These are phyloP conservation scores for Macrostomum lignano DNA, from an alignment of 1,140 invertebrate genomes.

Conservation along the genomic window DNA sequence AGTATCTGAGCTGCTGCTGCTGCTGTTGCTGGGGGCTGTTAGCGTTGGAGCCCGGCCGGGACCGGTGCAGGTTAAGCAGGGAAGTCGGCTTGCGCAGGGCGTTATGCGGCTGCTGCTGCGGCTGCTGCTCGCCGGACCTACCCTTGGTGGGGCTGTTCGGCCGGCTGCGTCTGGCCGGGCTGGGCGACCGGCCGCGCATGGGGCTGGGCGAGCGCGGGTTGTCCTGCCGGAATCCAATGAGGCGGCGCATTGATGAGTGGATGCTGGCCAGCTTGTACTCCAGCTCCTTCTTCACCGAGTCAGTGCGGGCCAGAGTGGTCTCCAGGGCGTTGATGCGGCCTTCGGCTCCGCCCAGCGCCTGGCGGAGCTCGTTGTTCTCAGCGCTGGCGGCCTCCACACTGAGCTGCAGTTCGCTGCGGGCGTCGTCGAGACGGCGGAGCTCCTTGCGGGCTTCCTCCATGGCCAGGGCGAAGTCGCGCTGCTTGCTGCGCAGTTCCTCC, in stretches of 20 bases:
- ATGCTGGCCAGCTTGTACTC: constrained; percentile 54
- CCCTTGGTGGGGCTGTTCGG: constrained; percentile 24
- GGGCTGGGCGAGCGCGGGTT: constrained; percentile 12
- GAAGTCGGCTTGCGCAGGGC: too few species aligned
- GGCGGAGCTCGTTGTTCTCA: constrained; percentile 49
- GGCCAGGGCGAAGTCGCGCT: constrained; percentile 24
- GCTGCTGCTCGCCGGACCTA: too few species aligned
- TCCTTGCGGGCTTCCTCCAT: constrained; percentile 21
- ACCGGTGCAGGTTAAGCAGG: too few species aligned
- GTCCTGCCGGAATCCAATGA: constrained; percentile 40
- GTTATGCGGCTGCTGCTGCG: too few species aligned
- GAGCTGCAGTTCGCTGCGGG: constrained; percentile 59
- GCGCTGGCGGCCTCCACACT: constrained; percentile 53
- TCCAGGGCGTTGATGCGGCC: constrained; percentile 49
- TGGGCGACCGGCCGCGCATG: constrained; percentile 16
- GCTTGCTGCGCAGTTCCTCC: constrained; percentile 20
- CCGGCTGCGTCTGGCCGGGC: constrained; percentile 15
- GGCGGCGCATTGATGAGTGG: constrained; percentile 44
- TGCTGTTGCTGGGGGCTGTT: too few species aligned
- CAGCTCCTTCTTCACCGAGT: constrained; percentile 44
- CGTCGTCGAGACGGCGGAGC: constrained; percentile 47
- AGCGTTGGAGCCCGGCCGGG: too few species aligned
- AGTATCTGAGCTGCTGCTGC: too few species aligned
- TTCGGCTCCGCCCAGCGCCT: constrained; percentile 46
- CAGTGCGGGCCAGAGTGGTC: constrained; percentile 42